These are phyloP conservation scores for Discoglossus pictus DNA, from an alignment of 2,797 vertebrate species.

Conservation along the genomic window DNA sequence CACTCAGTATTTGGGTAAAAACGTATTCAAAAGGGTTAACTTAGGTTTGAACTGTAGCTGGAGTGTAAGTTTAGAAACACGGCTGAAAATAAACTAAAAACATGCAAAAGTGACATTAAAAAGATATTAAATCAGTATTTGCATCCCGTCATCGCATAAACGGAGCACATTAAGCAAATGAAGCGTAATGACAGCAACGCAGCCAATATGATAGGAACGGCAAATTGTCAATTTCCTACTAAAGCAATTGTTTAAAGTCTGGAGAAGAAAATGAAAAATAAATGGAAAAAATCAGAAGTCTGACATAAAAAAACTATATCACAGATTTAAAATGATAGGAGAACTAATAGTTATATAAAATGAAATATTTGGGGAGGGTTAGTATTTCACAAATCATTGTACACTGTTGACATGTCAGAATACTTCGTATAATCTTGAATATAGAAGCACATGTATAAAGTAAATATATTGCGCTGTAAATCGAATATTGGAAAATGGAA, in stretches of 20 bases:
- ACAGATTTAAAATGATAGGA: not conserved
- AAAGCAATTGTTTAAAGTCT: conserved; percentile 1
- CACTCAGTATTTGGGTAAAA: no score
- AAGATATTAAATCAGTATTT: conserved; percentile 32
- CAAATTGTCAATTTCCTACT: conserved; percentile 11
- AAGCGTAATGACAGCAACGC: conserved; percentile 12
- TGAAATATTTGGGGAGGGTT: no score
- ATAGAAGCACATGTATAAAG: no score
- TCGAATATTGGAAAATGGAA: no score
- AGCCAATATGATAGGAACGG: not conserved
- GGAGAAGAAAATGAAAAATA: conserved; percentile 11
- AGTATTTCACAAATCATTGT: no score
- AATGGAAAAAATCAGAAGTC: not conserved
- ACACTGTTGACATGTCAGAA: no score
- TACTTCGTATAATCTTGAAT: no score
- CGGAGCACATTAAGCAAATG: conserved; percentile 27
- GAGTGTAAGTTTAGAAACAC: not conserved
- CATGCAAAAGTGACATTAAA: conserved; percentile 18
- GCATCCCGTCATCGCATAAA: conserved; percentile 9
- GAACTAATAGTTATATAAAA: no score
- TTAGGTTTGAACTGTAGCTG: conserved; percentile 10
- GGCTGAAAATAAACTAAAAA: conserved; percentile 6
- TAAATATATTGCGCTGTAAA: no score
- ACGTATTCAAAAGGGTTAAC: not conserved
- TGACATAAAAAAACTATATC: not conserved